Percentiles rank a stretch among this genome's conserved stretches.
These are phyloP conservation scores for Neomorphus geoffroyi DNA, from an alignment of 2,797 vertebrate genomes.

Conservation along the genomic window DNA sequence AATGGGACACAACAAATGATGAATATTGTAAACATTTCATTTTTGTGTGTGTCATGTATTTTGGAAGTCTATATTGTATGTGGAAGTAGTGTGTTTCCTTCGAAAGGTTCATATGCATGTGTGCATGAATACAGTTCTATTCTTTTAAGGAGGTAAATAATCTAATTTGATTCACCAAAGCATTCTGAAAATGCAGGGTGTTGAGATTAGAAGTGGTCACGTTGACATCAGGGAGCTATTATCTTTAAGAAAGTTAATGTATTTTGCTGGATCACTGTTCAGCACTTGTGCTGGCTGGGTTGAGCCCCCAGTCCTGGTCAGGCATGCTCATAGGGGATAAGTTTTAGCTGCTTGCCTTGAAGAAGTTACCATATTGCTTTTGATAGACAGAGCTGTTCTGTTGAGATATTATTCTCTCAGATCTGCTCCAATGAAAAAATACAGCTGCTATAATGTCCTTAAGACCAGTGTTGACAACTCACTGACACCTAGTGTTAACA, in stretches of 20 bases:
- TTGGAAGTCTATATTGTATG: background rate
- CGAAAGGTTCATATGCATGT: fast-evolving
- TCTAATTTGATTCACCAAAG: background rate
- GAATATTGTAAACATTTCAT: background rate
- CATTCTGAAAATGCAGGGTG: background rate
- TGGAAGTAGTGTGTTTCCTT: background rate
- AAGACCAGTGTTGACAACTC: background rate
- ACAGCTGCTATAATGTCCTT: background rate
- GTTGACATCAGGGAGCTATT: background rate
- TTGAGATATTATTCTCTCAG: background rate
- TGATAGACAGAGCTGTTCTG: background rate
- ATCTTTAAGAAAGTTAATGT: background rate
- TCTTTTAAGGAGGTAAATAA: background rate
- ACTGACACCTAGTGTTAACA: background rate
- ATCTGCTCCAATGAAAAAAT: background rate
- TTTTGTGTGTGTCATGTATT: background rate
- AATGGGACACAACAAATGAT: background rate
- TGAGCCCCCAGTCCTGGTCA: background rate
- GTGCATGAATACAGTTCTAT: background rate
- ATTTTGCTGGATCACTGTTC: background rate
- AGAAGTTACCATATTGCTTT: background rate
- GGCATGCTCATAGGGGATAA: background rate
- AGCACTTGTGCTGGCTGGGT: fast-evolving
- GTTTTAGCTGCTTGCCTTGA: background rate
- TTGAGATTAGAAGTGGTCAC: background rate